Conservation (phyloP, 2,113 vertebrate species). For the Oenanthe oenanthe region DNA sequence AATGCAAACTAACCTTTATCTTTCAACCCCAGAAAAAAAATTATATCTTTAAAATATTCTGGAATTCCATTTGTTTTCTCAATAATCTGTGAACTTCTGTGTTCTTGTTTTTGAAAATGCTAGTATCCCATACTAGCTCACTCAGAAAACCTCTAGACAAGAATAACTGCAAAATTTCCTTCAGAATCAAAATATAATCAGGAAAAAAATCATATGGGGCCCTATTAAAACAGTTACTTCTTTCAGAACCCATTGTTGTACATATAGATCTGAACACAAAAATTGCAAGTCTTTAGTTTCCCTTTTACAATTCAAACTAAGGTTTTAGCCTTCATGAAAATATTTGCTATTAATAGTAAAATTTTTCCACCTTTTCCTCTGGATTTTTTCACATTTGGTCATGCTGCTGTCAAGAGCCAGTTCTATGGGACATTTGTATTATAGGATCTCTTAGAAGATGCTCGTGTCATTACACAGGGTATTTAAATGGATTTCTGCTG, state of each 20-base stretch:
- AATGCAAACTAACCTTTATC: neutral
- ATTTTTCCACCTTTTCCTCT: neutral
- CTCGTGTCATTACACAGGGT: neutral
- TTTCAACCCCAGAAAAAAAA: neutral
- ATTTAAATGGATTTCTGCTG: neutral
- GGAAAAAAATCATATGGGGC: neutral
- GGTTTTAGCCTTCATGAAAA: neutral
- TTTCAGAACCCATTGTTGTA: neutral
- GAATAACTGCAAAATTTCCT: neutral
- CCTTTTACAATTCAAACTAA: neutral
- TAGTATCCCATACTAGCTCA: neutral
- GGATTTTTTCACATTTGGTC: neutral
- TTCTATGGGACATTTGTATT: neutral
- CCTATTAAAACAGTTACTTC: neutral
- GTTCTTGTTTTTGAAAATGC: neutral
- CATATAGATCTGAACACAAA: neutral
- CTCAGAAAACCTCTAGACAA: neutral
- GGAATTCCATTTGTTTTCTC: neutral
- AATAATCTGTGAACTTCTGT: neutral
- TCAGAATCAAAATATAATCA: neutral
- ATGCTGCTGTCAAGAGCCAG: neutral
- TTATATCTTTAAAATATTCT: neutral
- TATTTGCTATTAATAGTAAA: neutral
- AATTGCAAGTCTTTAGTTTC: neutral
- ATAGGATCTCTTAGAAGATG: neutral